phyloP scores from a whole-genome alignment of 2,113 vertebrate species.

The Arothron firmamentum region DNA sequence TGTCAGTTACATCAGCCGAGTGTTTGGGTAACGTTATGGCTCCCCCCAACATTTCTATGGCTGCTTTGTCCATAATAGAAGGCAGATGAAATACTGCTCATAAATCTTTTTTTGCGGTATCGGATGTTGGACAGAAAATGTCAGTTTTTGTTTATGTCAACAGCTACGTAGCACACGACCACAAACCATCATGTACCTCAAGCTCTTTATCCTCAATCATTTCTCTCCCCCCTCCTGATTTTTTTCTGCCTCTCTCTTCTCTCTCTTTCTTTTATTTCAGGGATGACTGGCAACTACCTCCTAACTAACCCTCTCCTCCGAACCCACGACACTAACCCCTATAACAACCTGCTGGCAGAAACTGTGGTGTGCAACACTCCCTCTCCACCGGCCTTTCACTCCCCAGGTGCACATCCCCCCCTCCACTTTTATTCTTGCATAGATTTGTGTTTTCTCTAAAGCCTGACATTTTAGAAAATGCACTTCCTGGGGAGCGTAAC shows the following conservation, averaged over 20 bases:
- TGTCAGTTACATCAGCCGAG: constrained; percentile 46
- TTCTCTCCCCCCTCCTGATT: constrained; percentile 29
- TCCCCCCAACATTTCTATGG: constrained; percentile 32
- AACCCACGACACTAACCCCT: constrained; percentile 99
- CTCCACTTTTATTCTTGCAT: constrained; percentile 44
- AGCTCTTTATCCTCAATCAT: constrained; percentile 25
- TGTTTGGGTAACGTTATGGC: constrained; percentile 52
- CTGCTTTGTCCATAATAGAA: constrained; percentile 29
- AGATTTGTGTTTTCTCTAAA: constrained; percentile 31
- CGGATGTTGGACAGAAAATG: constrained; percentile 28
- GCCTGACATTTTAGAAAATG: constrained; percentile 11
- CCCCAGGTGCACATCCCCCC: constrained; percentile 92
- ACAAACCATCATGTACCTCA: constrained; percentile 19
- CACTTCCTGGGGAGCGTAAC: not conserved
- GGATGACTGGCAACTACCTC: constrained; percentile 99
- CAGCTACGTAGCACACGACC: constrained; percentile 23
- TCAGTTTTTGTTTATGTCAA: constrained; percentile 48
- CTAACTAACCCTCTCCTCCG: constrained; percentile 99
- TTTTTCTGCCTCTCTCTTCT: constrained; percentile 64
- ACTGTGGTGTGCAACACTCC: constrained; percentile 99
- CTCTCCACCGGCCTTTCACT: constrained; percentile 97
- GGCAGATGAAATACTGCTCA: constrained; percentile 19
- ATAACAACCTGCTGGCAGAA: constrained; percentile 99
- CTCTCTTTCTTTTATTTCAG: constrained; percentile 86
- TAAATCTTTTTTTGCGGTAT: constrained; percentile 41